Evolutionary conservation across 2,797 vertebrate species (phyloP).

Genomic region (Enteromius mattozi): DNA sequence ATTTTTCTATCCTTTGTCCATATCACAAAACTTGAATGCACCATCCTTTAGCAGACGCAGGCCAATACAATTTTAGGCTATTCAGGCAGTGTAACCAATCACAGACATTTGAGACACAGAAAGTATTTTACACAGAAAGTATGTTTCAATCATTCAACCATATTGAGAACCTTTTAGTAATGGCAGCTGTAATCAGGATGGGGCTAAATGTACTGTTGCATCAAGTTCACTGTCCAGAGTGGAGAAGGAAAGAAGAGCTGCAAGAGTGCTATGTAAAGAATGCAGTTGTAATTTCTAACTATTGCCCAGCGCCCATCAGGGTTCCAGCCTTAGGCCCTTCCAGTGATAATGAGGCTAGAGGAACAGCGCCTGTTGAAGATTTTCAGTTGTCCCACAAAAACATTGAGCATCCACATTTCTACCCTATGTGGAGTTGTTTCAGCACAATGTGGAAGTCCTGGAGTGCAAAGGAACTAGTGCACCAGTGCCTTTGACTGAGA

Average conservation of each 20-base stretch:
- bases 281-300: conserved; percentile 28
- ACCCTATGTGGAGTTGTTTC: neutral
- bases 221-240: neutral
- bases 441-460: neutral
- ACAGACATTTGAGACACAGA: too few species aligned
- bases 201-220: neutral
- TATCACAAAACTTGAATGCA: neutral
- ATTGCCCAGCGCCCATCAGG: conserved; percentile 1
- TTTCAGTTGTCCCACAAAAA: neutral
- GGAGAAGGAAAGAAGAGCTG: neutral
- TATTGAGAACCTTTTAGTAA: neutral
- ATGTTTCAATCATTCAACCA: neutral
- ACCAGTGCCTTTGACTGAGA: neutral
- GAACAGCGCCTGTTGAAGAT: neutral
- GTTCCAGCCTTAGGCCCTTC: conserved; percentile 6
- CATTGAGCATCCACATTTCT: neutral
- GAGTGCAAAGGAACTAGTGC: neutral
- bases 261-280: conserved; percentile 16
- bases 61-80: neutral
- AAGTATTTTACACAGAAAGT: too few species aligned
- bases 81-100: neutral
- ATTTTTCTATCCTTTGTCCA: neutral
- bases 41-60: neutral
- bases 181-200: neutral
- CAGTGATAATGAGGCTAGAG: conserved; percentile 1